A percentile compares a stretch with the other conserved stretches of the same genome.
These are phyloP conservation scores for Regulus satrapa DNA, from an alignment of 2,113 vertebrate species.

Conservation along the genomic window DNA sequence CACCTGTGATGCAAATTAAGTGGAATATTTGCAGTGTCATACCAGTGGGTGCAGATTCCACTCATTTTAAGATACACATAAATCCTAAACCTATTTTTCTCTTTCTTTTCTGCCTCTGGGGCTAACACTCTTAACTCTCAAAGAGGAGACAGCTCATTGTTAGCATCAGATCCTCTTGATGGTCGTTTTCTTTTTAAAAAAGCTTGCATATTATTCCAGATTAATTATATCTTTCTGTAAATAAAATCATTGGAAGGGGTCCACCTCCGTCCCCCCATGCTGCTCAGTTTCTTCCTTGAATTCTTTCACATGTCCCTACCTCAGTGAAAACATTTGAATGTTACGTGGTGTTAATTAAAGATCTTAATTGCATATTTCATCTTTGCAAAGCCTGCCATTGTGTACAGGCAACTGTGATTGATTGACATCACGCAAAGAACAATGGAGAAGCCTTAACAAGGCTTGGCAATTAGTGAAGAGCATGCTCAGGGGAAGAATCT, in stretches of 20 bases:
- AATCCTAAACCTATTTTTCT: background rate
- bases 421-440: background rate
- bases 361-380: slow-evolving; percentile 17
- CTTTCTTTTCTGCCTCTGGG: slow-evolving; percentile 16
- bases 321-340: slow-evolving; percentile 17
- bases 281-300: slow-evolving; percentile 7
- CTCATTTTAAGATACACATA: slow-evolving; percentile 8
- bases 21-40: background rate
- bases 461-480: background rate
- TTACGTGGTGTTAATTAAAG: background rate
- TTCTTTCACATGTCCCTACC: slow-evolving; percentile 19
- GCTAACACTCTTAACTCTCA: background rate
- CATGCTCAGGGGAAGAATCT: background rate
- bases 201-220: slow-evolving; percentile 13
- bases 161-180: slow-evolving; percentile 13
- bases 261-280: background rate
- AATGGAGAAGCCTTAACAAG: slow-evolving; percentile 22
- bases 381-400: slow-evolving; percentile 12
- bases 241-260: slow-evolving; percentile 44
- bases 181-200: slow-evolving; percentile 5
- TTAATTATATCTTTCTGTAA: slow-evolving; percentile 36
- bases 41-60: background rate
- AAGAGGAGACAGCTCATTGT: slow-evolving; percentile 16
- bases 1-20: background rate
- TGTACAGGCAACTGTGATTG: background rate